Evolutionary conservation across 2,797 vertebrate genomes (phyloP), one percentile per base, ranked within the genome.

Genomic region (Pseudocheirus occidentalis): DNA sequence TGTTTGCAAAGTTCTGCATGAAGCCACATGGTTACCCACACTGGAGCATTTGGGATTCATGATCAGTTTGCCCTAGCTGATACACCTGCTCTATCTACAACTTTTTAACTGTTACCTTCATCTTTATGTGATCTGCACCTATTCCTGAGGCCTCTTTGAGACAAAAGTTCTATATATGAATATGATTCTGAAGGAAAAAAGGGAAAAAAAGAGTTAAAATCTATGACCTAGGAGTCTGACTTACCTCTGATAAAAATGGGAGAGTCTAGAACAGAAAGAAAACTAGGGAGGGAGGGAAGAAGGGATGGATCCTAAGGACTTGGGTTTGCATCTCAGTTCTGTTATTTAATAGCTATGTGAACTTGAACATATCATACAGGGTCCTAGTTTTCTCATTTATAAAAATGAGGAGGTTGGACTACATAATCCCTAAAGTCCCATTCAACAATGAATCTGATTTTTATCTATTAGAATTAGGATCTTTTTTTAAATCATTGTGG

Each of bases 401-500:
- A 40, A 73, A 73, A 73, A 40, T 73, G 66, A 66, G 4, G 5
- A 73, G 66, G 18, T 40, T 21, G 18, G 18, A 21, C 18, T 40
- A 73, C 6, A 40, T 40, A 73, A 73, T 73, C n/a, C 18, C n/a
- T 40, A 73, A 73, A 73, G n/a, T 40, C n/a, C n/a, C n/a, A 73
- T 40, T 73, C 24, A 73, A 73, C n/a, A 24, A 5, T 40, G 66
- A n/a, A 73, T 73, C 66, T 73, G 10, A n/a, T 6, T 18, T 5
- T n/a, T 54, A 54, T 1, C 62, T 18, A 92, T 54, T 93, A 90
- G 0, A 92, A 50, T 62, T 73, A 81, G 92, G 11, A n/a, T 50
- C 96, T 91, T 53, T 90, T 58, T 92, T 89, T 52, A 52, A n/a
- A 57, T 90, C 97, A 73, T 46, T 40, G 31, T 91, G n/a, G 55